Conservation (phyloP, 35 echinoderm and acorn worm species). For the Acanthaster planci region DNA sequence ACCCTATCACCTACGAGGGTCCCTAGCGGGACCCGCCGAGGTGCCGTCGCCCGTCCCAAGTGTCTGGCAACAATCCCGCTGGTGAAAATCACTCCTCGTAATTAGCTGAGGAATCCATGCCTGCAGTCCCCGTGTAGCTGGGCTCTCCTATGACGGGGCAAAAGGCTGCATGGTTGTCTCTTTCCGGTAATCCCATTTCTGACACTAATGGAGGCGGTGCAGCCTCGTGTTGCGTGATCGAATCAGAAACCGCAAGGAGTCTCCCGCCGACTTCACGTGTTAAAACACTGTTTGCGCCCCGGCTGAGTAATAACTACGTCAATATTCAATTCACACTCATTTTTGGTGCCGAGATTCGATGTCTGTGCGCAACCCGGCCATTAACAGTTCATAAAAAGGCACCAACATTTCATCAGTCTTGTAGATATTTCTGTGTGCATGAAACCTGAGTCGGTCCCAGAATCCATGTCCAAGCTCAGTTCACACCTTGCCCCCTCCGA, state of each 20-base stretch:
- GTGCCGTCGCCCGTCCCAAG: constrained; percentile 8
- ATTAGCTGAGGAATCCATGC: constrained; percentile 8
- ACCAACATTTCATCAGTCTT: no score
- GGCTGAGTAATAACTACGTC: neutral
- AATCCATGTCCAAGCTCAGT: neutral
- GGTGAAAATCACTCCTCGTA: constrained; percentile 20
- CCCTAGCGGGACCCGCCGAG: neutral
- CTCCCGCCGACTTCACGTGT: neutral
- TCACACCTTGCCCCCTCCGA: neutral
- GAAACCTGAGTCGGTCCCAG: neutral
- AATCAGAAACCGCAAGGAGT: neutral
- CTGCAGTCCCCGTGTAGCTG: neutral
- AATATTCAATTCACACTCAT: constrained; percentile 10
- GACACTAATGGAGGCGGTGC: constrained; percentile 5
- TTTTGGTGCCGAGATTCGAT: neutral
- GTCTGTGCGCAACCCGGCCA: neutral
- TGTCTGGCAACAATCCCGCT: constrained; percentile 15
- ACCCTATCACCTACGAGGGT: constrained; percentile 1
- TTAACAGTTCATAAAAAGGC: neutral
- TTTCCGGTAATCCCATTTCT: constrained; percentile 4
- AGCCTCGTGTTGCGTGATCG: constrained; percentile 1
- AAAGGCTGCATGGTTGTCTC: neutral
- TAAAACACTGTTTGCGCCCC: neutral
- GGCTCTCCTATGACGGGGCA: neutral
- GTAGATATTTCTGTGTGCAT: neutral